phyloP scores from a whole-genome alignment of 1,140 invertebrate species.

The Sarcophaga bullata region DNA sequence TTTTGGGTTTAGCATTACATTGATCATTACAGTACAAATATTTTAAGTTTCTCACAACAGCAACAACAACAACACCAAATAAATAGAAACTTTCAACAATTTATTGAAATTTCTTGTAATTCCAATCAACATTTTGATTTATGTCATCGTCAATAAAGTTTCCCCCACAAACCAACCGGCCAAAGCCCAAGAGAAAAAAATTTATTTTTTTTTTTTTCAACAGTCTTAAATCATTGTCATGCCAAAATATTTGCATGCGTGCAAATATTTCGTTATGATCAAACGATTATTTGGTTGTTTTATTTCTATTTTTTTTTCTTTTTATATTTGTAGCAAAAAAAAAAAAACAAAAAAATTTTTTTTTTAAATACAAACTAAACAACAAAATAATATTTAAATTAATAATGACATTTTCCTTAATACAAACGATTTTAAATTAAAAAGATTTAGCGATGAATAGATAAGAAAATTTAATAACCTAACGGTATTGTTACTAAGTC shows the following conservation, averaged over 20 bases:
- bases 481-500: not conserved
- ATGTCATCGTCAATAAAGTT: not conserved
- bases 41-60: no score
- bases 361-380: conserved; percentile 40
- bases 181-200: not conserved
- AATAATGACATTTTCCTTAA: conserved; percentile 34
- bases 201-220: conserved; percentile 9
- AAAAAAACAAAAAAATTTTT: conserved; percentile 26
- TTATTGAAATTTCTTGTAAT: not conserved
- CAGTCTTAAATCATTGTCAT: conserved; percentile 36
- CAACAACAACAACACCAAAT: no score
- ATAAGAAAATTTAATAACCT: not conserved
- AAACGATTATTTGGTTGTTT: not conserved
- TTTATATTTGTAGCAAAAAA: conserved; percentile 11
- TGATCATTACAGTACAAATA: no score
- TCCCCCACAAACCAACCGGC: not conserved
- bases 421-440: conserved; percentile 7
- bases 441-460: not conserved
- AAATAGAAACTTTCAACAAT: not conserved
- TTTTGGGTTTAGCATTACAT: no score
- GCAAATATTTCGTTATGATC: not conserved
- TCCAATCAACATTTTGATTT: conserved; percentile 24
- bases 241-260: conserved; percentile 7
- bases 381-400: conserved; percentile 23
- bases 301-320: conserved; percentile 28